A percentile compares a stretch with the other conserved stretches of the same genome.
phyloP scores from a whole-genome alignment of 2,113 vertebrate species.

The Rhinoptilus africanus region DNA sequence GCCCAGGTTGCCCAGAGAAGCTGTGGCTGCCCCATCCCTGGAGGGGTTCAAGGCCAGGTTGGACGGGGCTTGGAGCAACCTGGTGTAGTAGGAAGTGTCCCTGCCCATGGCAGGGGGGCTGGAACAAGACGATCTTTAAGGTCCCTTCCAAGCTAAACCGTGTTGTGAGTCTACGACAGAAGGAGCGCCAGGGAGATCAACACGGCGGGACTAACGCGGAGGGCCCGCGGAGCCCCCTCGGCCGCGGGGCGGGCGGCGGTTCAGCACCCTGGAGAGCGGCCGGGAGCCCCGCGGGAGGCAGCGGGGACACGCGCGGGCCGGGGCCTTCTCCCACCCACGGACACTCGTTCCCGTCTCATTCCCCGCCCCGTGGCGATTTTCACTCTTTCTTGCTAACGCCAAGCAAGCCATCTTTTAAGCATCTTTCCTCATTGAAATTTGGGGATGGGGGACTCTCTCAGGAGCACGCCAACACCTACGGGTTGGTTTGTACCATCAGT shows the following conservation, averaged over 20 bases:
- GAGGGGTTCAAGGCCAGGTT: too few species aligned
- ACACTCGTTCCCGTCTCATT: rapidly evolving
- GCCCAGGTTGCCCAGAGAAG: too few species aligned
- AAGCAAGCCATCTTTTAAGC: too few species aligned
- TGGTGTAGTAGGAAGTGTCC: too few species aligned
- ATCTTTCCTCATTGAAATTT: not conserved
- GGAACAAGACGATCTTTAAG: not conserved
- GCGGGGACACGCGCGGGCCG: rapidly evolving
- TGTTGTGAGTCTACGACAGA: not conserved
- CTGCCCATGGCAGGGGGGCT: too few species aligned
- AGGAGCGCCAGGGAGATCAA: rapidly evolving
- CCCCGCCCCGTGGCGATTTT: not conserved
- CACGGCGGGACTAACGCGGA: rapidly evolving
- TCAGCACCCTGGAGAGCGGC: constrained; percentile 59
- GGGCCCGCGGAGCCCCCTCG: not conserved
- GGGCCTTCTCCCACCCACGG: not conserved
- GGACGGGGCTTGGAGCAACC: too few species aligned
- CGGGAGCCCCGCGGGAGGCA: not conserved
- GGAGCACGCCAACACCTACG: rapidly evolving
- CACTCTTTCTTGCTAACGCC: not conserved
- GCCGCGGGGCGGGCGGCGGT: not conserved
- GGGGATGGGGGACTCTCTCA: not conserved
- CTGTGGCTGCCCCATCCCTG: too few species aligned
- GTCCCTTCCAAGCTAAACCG: not conserved
- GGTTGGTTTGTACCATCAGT: not conserved